Evolutionary conservation across 1,140 invertebrate genomes (phyloP), one percentile per base, ranked within the genome.

Genomic region (Drosophila ambigua): DNA sequence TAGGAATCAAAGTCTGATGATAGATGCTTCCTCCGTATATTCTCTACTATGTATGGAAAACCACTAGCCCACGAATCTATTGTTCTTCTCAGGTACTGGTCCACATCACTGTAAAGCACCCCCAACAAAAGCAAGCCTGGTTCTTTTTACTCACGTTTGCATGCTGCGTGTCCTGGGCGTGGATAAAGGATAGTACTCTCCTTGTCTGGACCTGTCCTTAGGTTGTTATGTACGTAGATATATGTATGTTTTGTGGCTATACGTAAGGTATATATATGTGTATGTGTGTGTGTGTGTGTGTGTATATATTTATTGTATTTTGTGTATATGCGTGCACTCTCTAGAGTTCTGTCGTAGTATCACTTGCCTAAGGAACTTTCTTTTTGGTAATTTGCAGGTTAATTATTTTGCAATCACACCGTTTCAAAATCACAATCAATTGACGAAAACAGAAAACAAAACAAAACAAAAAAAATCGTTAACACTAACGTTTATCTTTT

Each of bases 321-420:
- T 9, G 35, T 39, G 9, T 39, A 39, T 39, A 39, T 39, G 35
- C 31, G 31, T 35, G 28, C 31, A 31, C 31, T 31, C 46, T 66
- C 15, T 67, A 44, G 41, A 28, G 51, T 78, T 78, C 66, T 78
- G 50, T 45, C 62, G 76, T 63, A 46, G 79, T 85, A 85, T 85
- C 83, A 87, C 83, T 87, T 88, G 60, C 66, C 83, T 82, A 83
- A 88, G 82, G 83, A 87, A 87, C 82, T 87, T 87, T 87, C 66
- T 75, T 87, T 87, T 66, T 81, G 71, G 60, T 51, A 74, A 41
- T 62, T 72, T 76, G 62, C 54, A 51, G 45, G 55, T 79, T 66
- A 20, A 57, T 75, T 79, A 51, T 78, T 87, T 85, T 75, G 74
- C 82, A 60, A 85, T 85, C 82, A 85, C 82, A 85, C 59, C 81